Base-by-base conservation (phyloP, 2,888 invertebrate species). In the Steinernema hermaphroditum region DNA sequence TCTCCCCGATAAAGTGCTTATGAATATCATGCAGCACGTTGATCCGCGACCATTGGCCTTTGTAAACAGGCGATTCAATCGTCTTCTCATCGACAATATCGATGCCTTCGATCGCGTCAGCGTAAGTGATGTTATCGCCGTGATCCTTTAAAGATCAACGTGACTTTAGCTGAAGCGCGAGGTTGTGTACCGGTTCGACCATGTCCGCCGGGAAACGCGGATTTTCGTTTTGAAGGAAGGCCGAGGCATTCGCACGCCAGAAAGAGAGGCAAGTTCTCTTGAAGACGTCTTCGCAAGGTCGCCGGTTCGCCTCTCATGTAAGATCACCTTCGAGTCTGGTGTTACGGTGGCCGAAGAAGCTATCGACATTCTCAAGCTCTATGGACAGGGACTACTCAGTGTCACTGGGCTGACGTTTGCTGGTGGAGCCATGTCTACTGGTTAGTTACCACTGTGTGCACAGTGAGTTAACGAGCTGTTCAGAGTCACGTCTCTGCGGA, bases 151-250 rank as follows among this genome's bases (percentile, higher is more conserved):
- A 6, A 19, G n/a, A 9, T 46, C 22, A 16, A 41, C 9, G 43
- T 41, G 43, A 19, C 6, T 54, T 54, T 19, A 62, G 62, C 34
- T 62, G 6, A 12, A 32, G 1, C 62, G 62, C 27, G 62, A 62
- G 19, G 19, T 62, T 24, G 32, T 62, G 8, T 62, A 32, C 32
- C 27, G 62, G 14, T 62, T 29, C 16, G 62, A 62, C 34, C 62
- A 27, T 1, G 1, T 62, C 2, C 29, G 62, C 1, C 1, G 32
- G 16, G 16, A 9, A 1, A 62, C 62, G 32, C 29, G 19, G 2
- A 32, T 62, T 16, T 62, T 32, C 32, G 62, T 62, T n/a, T 9
- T 62, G 29, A 62, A 62, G 32, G 32, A 62, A 34, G 62, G 62
- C 9, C 9, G 62, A 14, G 32, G 32, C 62, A 32, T 62, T 29